phyloP scores from a whole-genome alignment of 2,113 vertebrate species.

The Ophiodon elongatus region DNA sequence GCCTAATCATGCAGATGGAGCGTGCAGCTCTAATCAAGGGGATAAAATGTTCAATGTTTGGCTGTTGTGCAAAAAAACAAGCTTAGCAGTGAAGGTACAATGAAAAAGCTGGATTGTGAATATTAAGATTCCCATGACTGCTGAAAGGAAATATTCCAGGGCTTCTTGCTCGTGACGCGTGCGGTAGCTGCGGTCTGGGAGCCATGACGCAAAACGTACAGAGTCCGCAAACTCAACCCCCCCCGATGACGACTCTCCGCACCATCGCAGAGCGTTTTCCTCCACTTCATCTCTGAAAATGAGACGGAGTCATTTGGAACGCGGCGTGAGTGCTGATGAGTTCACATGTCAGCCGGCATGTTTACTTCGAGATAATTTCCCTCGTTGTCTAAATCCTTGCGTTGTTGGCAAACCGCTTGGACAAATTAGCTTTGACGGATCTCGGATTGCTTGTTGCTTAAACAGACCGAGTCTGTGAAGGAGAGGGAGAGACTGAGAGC shows the following conservation, averaged over 20 bases:
- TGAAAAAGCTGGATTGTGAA: slow-evolving; percentile 58
- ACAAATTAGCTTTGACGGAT: slow-evolving; percentile 64
- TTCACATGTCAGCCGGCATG: slow-evolving; percentile 67
- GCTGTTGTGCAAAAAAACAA: slow-evolving; percentile 27
- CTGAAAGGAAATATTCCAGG: slow-evolving; percentile 57
- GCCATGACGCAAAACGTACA: slow-evolving; percentile 63
- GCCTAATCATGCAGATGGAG: slow-evolving; percentile 35
- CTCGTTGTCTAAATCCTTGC: slow-evolving; percentile 54
- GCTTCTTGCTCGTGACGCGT: slow-evolving; percentile 55
- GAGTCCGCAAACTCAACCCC: slow-evolving; percentile 38
- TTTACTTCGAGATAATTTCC: slow-evolving; percentile 69
- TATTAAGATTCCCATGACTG: slow-evolving; percentile 72
- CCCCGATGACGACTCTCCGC: slow-evolving; percentile 34
- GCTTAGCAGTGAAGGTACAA: slow-evolving; percentile 35
- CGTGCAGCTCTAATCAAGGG: slow-evolving; percentile 39
- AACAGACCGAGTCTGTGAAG: slow-evolving; percentile 9
- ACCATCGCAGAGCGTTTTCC: slow-evolving; percentile 56
- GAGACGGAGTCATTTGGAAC: slow-evolving; percentile 56
- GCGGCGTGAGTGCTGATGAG: slow-evolving; percentile 58
- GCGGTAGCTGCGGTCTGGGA: slow-evolving; percentile 46
- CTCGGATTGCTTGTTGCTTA: slow-evolving; percentile 34
- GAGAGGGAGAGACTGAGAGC: slow-evolving; percentile 7
- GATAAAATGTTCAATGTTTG: slow-evolving; percentile 38
- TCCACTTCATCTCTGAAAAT: slow-evolving; percentile 51
- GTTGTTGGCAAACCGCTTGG: slow-evolving; percentile 41